Evolutionary conservation across 2,888 invertebrate genomes (phyloP), one percentile per base, ranked within the genome.

Genomic region (Linyphia triangularis): DNA sequence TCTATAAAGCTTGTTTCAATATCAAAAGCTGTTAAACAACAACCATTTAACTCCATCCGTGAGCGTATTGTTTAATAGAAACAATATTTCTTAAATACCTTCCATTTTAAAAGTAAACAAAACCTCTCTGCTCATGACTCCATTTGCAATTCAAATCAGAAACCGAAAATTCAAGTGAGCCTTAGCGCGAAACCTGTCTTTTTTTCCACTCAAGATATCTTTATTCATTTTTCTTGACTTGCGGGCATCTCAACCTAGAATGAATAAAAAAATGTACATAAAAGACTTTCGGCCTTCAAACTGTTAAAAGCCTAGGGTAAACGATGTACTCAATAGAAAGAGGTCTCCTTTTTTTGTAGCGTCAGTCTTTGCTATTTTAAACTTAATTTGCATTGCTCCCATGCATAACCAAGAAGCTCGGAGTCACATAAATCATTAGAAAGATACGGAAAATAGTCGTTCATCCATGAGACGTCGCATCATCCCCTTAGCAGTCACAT

Each of bases 381-480:
- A 77, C 84, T 84, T 84, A 84, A 84, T 84, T 84, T 84, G 84
- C 84, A 69, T 75, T 37, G 51, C 59, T 37, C 59, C 77, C 67
- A 84, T 84, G 75, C 84, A 84, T 84, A 84, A 77, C 67, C 70
- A 77, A 84, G 75, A 57, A 72, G 67, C 77, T 77, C 13, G 33
- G 28, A 75, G 57, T 61, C 77, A 84, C 67, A 84, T 73, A 77
- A 84, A 77, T 77, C 75, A 77, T 84, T 77, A 77, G 65, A 73
- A 83, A 73, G 63, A 63, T 81, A 67, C 73, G 51, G 73, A 65
- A 83, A 73, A 73, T 63, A 83, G 83, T 83, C 73, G 40, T 72
- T 83, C 73, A 73, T 73, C 73, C 63, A 73, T 81, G 69, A 51
- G 57, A 67, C 81, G 69, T 59, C 57, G 28, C 73, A 33, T 73